These are phyloP conservation scores for Heliothis peltigera DNA, from an alignment of 2,888 invertebrate species.

Conservation along the genomic window DNA sequence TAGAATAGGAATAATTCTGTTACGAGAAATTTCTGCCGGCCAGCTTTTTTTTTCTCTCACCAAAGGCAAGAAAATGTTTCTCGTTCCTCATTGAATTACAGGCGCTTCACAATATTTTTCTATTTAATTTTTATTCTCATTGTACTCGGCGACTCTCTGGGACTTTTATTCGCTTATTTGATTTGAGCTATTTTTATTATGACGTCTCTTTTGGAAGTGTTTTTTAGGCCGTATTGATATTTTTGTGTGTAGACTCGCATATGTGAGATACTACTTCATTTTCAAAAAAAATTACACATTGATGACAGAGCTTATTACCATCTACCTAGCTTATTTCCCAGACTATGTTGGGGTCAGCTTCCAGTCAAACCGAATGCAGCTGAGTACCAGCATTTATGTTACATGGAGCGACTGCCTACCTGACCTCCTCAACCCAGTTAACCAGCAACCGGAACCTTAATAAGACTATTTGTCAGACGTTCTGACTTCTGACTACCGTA, in stretches of 20 bases:
- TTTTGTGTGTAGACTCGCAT: background rate
- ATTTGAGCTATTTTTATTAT: slow-evolving; percentile 69
- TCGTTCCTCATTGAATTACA: slow-evolving; percentile 82
- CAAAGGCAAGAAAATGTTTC: slow-evolving; percentile 70
- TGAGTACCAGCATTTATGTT: no score
- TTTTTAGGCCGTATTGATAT: slow-evolving; percentile 30
- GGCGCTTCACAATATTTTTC: slow-evolving; percentile 84
- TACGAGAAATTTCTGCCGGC: slow-evolving; percentile 74
- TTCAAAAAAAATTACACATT: no score
- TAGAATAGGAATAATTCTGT: slow-evolving; percentile 85
- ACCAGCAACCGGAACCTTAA: no score
- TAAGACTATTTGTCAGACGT: no score
- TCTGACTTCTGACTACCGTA: no score
- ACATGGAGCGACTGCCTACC: no score
- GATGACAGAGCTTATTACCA: background rate
- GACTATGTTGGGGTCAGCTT: no score
- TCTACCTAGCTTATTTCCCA: no score
- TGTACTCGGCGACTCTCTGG: slow-evolving; percentile 70
- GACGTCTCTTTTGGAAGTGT: slow-evolving; percentile 41
- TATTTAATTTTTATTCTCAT: slow-evolving; percentile 87
- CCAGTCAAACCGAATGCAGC: no score
- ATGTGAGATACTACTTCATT: no score
- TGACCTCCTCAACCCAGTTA: no score
- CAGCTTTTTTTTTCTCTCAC: slow-evolving; percentile 63
- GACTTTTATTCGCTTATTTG: slow-evolving; percentile 76